These are phyloP conservation scores for Aplysia californica DNA, from an alignment of 1,140 invertebrate species.

Conservation along the genomic window DNA sequence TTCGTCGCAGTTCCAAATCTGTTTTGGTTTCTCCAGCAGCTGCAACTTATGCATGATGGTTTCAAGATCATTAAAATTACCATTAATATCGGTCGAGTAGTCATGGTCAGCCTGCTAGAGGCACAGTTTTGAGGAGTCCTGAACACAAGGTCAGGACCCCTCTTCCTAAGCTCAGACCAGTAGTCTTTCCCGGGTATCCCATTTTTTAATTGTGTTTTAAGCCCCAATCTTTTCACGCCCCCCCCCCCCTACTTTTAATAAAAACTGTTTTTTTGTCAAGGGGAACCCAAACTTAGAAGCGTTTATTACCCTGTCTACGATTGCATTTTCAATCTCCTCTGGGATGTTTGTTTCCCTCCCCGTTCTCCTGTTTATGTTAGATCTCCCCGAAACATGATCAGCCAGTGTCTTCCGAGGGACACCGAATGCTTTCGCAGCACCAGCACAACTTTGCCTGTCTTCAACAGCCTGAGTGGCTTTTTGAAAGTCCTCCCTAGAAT, in stretches of 20 bases:
- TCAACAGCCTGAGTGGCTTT: neutral
- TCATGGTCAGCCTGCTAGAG: neutral
- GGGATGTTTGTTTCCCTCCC: neutral
- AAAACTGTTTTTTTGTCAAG: constrained; percentile 10
- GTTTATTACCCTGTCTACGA: neutral
- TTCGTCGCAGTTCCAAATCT: constrained; percentile 5
- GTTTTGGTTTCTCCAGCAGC: neutral
- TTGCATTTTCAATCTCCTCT: neutral
- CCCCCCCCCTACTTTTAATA: constrained; percentile 5
- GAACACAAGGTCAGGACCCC: neutral
- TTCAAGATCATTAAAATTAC: neutral
- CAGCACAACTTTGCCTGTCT: neutral
- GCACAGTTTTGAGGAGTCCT: neutral
- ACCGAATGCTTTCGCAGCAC: neutral
- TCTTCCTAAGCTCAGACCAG: neutral
- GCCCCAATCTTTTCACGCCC: neutral
- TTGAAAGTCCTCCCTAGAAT: neutral
- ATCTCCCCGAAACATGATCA: neutral
- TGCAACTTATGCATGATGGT: neutral
- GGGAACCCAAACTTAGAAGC: neutral
- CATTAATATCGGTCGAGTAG: neutral
- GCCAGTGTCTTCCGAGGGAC: neutral
- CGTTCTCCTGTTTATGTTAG: neutral
- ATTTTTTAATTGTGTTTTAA: constrained; percentile 17
- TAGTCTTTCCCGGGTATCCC: neutral